Conservation (phyloP, 2,888 invertebrate species). For the Schizaphis graminum region DNA sequence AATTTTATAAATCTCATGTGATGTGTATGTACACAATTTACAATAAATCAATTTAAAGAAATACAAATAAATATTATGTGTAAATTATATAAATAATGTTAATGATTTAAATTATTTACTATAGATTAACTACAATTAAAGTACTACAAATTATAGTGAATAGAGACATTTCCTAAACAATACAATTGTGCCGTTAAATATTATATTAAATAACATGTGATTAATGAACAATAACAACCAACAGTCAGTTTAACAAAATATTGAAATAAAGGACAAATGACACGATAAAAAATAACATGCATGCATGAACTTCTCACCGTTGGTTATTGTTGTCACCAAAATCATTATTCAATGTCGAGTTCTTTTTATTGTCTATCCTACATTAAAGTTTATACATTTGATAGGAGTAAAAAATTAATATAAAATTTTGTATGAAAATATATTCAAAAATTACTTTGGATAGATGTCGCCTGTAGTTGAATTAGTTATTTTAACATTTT, state of each 20-base stretch:
- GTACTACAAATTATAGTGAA: background rate
- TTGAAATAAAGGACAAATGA: background rate
- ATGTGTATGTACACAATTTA: background rate
- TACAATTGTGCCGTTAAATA: background rate
- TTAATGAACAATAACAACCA: background rate
- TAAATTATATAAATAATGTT: background rate
- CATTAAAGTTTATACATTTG: slow-evolving; percentile 34
- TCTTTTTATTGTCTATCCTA: slow-evolving; percentile 34
- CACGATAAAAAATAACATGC: background rate
- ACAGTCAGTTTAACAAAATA: background rate
- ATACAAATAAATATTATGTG: background rate
- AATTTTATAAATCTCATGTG: background rate
- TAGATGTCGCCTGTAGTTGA: slow-evolving; percentile 43
- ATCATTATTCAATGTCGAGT: slow-evolving; percentile 39
- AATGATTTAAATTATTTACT: background rate
- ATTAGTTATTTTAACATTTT: slow-evolving; percentile 45
- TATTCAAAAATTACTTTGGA: slow-evolving; percentile 58
- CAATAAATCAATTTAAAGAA: background rate
- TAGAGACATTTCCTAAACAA: background rate
- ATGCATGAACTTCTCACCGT: slow-evolving; percentile 31
- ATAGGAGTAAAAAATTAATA: background rate
- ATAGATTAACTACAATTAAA: background rate
- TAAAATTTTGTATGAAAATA: background rate
- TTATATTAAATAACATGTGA: background rate
- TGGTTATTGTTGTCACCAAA: background rate